Evolutionary conservation across 2,888 invertebrate species (phyloP).

Genomic region (Leptinotarsa haldemani): DNA sequence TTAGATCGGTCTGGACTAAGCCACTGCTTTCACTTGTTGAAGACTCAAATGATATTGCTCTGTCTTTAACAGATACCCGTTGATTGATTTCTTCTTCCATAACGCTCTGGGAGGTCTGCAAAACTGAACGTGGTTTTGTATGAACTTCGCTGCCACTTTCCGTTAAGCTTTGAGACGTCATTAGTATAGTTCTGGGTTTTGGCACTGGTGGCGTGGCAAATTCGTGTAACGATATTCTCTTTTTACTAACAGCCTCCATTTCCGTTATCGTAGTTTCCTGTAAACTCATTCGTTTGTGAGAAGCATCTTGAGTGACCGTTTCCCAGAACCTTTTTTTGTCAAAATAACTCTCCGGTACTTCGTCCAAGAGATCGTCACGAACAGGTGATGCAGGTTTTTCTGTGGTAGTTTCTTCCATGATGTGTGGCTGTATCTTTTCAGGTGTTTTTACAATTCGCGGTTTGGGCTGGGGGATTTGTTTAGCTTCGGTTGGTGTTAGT

Average conservation of each 20-base stretch:
- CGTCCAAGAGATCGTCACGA: conserved; percentile 58
- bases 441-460: conserved; percentile 62
- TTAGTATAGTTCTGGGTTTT: conserved; percentile 62
- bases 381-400: conserved; percentile 59
- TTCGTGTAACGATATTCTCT: conserved; percentile 62
- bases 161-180: conserved; percentile 53
- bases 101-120: conserved; percentile 32
- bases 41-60: conserved; percentile 50
- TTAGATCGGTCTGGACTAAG: conserved; percentile 43
- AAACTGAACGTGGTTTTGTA: conserved; percentile 36
- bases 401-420: background rate
- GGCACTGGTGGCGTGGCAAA: conserved; percentile 63
- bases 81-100: conserved; percentile 36
- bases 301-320: conserved; percentile 60
- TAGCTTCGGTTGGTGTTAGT: conserved; percentile 61
- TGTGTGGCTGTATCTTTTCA: conserved; percentile 50
- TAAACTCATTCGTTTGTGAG: conserved; percentile 59
- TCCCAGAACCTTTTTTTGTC: conserved; percentile 70
- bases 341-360: conserved; percentile 64
- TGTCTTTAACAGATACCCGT: conserved; percentile 42
- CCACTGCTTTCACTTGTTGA: conserved; percentile 47
- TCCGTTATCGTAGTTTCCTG: conserved; percentile 55
- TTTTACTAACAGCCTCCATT: conserved; percentile 53
- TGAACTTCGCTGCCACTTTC: conserved; percentile 45
- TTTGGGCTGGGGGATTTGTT: conserved; percentile 67